Conservation (phyloP, 1,140 invertebrate species). For the Andrena cerasifolii region DNA sequence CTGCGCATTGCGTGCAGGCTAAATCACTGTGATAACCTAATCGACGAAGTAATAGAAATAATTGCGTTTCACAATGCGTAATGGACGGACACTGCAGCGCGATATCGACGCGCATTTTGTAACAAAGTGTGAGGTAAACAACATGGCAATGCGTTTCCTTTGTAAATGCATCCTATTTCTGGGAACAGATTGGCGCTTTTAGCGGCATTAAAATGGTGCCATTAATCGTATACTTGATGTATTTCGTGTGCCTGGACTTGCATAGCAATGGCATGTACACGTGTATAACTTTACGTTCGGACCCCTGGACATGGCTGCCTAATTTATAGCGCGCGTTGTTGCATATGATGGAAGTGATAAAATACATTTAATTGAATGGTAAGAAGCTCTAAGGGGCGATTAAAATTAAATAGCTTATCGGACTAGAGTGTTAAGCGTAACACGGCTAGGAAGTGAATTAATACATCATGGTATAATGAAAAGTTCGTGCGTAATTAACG, state of each 20-base stretch:
- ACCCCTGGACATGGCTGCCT: slow-evolving; percentile 9
- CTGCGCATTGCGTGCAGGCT: too few species aligned
- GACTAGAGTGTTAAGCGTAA: too few species aligned
- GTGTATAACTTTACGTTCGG: slow-evolving; percentile 44
- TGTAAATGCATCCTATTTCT: slow-evolving; percentile 44
- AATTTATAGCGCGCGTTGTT: slow-evolving; percentile 17
- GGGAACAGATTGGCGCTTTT: slow-evolving; percentile 46
- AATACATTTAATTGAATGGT: slow-evolving; percentile 7
- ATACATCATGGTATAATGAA: too few species aligned
- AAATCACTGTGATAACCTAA: too few species aligned
- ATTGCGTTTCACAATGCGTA: background rate
- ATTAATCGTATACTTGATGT: slow-evolving; percentile 52
- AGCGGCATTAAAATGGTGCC: slow-evolving; percentile 39
- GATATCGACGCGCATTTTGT: slow-evolving; percentile 11
- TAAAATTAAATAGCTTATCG: too few species aligned
- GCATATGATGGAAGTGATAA: background rate
- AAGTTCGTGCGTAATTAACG: too few species aligned
- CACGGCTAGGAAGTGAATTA: too few species aligned
- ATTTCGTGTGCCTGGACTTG: slow-evolving; percentile 26
- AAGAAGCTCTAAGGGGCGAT: background rate
- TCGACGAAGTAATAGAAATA: background rate
- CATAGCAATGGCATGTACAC: slow-evolving; percentile 39
- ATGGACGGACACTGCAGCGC: background rate
- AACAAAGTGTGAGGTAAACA: slow-evolving; percentile 20
- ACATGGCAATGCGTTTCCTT: slow-evolving; percentile 21